These are phyloP conservation scores for Apoda limacodes DNA, from an alignment of 2,888 invertebrate genomes.

Conservation along the genomic window DNA sequence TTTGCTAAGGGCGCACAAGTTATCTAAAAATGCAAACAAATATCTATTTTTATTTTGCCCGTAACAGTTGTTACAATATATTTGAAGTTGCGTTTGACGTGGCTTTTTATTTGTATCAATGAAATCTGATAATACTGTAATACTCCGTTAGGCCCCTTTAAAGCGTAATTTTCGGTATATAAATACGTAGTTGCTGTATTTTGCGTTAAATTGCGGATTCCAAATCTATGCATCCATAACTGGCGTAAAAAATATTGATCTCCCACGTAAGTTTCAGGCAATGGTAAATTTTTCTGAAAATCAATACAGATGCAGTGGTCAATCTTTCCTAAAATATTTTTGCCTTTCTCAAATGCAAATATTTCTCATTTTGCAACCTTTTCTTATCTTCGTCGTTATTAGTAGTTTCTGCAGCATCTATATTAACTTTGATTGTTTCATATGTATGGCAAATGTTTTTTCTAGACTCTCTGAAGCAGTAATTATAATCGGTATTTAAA, in stretches of 20 bases:
- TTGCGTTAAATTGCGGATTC: slow-evolving; percentile 12
- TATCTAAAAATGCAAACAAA: slow-evolving; percentile 15
- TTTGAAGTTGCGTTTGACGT: slow-evolving; percentile 5
- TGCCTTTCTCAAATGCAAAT: slow-evolving; percentile 1
- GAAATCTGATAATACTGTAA: slow-evolving; percentile 1
- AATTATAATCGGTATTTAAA: neutral
- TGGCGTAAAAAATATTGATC: slow-evolving; percentile 14
- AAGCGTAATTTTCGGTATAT: slow-evolving; percentile 11
- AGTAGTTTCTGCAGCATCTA: slow-evolving; percentile 1
- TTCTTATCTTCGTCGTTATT: slow-evolving; percentile 1
- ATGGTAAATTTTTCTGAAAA: slow-evolving; percentile 11
- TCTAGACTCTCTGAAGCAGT: slow-evolving; percentile 1
- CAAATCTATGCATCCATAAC: slow-evolving; percentile 14
- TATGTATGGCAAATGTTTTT: slow-evolving; percentile 3
- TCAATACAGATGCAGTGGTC: slow-evolving; percentile 5
- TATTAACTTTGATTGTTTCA: slow-evolving; percentile 2
- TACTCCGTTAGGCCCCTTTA: slow-evolving; percentile 13
- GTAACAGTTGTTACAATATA: slow-evolving; percentile 8
- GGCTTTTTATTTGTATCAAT: slow-evolving; percentile 5
- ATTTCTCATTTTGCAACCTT: slow-evolving; percentile 1
- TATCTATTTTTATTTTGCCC: slow-evolving; percentile 17
- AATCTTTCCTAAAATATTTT: slow-evolving; percentile 2
- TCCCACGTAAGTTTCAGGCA: slow-evolving; percentile 14
- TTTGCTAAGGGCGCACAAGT: slow-evolving; percentile 12
- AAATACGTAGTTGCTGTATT: slow-evolving; percentile 12